Percentiles rank a stretch among this genome's conserved stretches.
These are phyloP conservation scores for Phenganax stokvisi DNA, from an alignment of 92 coral and sea anemone genomes.

Conservation along the genomic window DNA sequence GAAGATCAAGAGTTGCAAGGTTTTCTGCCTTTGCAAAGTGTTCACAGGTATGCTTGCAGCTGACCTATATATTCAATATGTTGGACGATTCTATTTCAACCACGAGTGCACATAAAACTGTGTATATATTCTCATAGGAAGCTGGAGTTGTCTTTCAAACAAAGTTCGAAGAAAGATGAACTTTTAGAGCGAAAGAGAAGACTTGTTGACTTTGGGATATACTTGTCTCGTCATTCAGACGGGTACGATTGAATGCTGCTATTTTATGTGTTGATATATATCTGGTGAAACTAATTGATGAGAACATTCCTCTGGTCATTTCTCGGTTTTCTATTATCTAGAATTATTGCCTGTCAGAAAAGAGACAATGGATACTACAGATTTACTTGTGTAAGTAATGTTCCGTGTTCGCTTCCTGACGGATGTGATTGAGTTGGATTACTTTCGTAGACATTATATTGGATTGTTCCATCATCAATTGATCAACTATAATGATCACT, in stretches of 20 bases:
- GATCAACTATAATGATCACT: no score
- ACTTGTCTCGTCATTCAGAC: slow-evolving; percentile 59
- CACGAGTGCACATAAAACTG: background rate
- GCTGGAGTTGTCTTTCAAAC: slow-evolving; percentile 64
- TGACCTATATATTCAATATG: background rate
- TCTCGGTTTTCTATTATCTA: background rate
- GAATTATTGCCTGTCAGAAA: slow-evolving; percentile 26
- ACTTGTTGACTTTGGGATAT: slow-evolving; percentile 76
- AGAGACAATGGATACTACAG: slow-evolving; percentile 30
- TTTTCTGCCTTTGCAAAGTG: slow-evolving; percentile 71
- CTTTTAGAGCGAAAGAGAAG: slow-evolving; percentile 58
- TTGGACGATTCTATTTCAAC: background rate
- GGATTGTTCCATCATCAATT: no score
- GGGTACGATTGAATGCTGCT: slow-evolving; percentile 50
- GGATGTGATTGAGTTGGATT: background rate
- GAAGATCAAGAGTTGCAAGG: slow-evolving; percentile 96
- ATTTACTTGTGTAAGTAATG: slow-evolving; percentile 12
- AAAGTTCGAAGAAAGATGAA: slow-evolving; percentile 59
- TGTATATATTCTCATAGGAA: slow-evolving; percentile 45
- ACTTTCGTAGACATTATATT: no score
- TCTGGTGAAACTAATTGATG: background rate
- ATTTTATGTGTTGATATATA: background rate
- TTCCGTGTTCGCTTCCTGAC: background rate
- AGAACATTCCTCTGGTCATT: background rate
- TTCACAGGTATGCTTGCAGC: slow-evolving; percentile 61